A percentile compares a stretch with the other conserved stretches of the same genome.
These are phyloP conservation scores for Gonocerus acuteangulatus DNA, from an alignment of 2,888 invertebrate species.

Conservation along the genomic window DNA sequence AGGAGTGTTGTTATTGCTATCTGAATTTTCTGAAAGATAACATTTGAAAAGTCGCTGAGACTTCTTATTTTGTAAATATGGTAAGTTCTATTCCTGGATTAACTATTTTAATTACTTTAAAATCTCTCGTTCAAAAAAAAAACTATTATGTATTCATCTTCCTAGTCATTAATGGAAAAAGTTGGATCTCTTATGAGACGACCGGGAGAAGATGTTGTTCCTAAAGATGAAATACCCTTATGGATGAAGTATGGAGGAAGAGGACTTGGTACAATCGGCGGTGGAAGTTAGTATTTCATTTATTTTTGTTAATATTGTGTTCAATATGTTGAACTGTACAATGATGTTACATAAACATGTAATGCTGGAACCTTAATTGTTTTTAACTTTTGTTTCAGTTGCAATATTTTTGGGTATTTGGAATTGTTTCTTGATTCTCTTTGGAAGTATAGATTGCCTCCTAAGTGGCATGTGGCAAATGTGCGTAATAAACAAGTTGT, in stretches of 20 bases:
- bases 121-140: too few species aligned
- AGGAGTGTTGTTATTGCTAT: too few species aligned
- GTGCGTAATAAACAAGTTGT: constrained; percentile 42
- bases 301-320: too few species aligned
- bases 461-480: constrained; percentile 79
- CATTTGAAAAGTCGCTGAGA: too few species aligned
- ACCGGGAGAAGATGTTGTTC: constrained; percentile 67
- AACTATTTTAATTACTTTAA: too few species aligned
- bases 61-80: too few species aligned
- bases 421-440: constrained; percentile 61
- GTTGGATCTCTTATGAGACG: constrained; percentile 69
- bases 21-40: too few species aligned
- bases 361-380: not conserved
- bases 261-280: constrained; percentile 73
- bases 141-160: constrained; percentile 32
- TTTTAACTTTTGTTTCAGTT: constrained; percentile 53
- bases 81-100: too few species aligned
- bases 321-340: not conserved
- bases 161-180: constrained; percentile 71
- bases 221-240: constrained; percentile 79
- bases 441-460: constrained; percentile 57
- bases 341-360: too few species aligned
- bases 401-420: constrained; percentile 74
- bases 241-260: constrained; percentile 82
- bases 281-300: constrained; percentile 60